phyloP scores from a whole-genome alignment of 2,888 invertebrate species.

The Drosophila buzzatii region DNA sequence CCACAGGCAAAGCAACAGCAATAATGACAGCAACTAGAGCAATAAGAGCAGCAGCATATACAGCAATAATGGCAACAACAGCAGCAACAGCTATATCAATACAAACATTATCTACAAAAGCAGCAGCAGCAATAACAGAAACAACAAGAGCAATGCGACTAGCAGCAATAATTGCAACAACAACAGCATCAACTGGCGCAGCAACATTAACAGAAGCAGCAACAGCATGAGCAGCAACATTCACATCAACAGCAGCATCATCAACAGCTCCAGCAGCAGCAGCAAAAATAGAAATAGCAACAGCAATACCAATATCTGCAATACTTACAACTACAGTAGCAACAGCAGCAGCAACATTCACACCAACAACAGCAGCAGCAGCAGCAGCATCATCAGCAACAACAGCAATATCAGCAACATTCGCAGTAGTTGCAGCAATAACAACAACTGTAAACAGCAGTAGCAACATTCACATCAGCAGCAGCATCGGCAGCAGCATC shows the following conservation, averaged over 20 bases:
- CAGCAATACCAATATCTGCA: background rate
- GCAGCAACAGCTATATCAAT: no score
- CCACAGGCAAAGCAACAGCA: background rate
- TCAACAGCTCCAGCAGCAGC: no score
- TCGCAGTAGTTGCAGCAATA: background rate
- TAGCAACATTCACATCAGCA: background rate
- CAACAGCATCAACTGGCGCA: background rate
- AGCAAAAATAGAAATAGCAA: background rate
- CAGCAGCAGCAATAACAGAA: background rate
- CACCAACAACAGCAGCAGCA: background rate
- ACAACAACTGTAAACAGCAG: background rate
- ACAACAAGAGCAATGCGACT: constrained; percentile 20
- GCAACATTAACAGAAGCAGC: background rate
- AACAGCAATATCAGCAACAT: background rate
- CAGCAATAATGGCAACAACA: background rate
- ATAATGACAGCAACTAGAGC: background rate
- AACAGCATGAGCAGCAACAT: background rate
- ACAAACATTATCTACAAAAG: background rate
- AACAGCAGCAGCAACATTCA: background rate
- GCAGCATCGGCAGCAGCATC: background rate
- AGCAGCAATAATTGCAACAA: constrained; percentile 12
- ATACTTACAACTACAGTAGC: no score
- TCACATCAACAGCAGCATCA: background rate
- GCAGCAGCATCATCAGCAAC: background rate
- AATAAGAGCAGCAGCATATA: background rate